Base-by-base conservation (phyloP, 2,888 invertebrate genomes). In the Xanthia togata region DNA sequence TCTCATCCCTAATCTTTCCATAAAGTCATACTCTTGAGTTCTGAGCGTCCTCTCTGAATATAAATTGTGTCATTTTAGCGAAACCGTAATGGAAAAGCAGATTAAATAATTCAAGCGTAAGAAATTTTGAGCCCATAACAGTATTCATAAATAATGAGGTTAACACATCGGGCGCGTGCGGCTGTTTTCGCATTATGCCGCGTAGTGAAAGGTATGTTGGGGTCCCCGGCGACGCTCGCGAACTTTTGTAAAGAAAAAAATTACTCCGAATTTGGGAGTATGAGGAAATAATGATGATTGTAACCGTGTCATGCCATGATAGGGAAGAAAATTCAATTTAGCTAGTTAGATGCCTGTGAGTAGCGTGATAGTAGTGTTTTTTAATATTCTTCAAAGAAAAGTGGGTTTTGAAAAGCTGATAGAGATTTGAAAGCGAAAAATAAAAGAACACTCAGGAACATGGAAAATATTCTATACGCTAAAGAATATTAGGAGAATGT, bases 1-100 rank as follows among this genome's bases (percentile, higher is more conserved):
- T 94, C 91, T 90, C 91, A 85, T 83, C 92, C 94, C 90, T 94
- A 94, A 95, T 95, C 94, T 93, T 92, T 88, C 89, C 91, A 93
- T 95, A 95, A 95, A 94, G 93, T 93, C 92, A 93, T 93, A 93
- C 92, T 92, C 91, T 91, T 87, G 93, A 92, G 90, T 91, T 91
- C 89, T 89, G 89, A 88, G 89, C 91, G 87, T 90, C 90, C 93
- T 93, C 88, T 88, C 91, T 92, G 96, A 96, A 96, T 96, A 96
- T 94, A 96, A 95, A 96, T 95, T 93, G 95, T 95, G 95, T 95
- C 95, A 94, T 96, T 95, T 93, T 90, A 91, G 90, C 90, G 92
- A 94, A 95, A 94, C 94, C 94, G 93, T 96, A 96, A 96, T 96
- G 96, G 96, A 96, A 96, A 95, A 95, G 93, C 91, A 93, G 95